Base-by-base conservation (phyloP, 2,888 invertebrate species). In the Philopedon plagiatum region DNA sequence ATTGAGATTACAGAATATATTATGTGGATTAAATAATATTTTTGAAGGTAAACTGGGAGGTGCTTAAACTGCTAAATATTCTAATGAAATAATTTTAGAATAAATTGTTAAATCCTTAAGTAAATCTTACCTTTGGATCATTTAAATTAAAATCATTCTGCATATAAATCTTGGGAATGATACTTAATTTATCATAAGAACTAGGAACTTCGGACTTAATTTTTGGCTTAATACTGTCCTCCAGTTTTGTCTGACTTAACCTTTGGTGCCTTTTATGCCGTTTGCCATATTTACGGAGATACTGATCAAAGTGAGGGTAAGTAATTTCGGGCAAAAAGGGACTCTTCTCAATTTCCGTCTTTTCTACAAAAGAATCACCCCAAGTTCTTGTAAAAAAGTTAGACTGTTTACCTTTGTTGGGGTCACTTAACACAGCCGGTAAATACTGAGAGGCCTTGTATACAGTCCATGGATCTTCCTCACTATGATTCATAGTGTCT, bases 331-430 rank as follows among this genome's bases (percentile, higher is more conserved):
- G 95, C 78, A 98, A 86, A 84, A 94, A 92, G 0, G 92, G 91
- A 79, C 94, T 94, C 77, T 92, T 91, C 39, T 91, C 89, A 79
- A 97, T 90, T 51, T 91, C 90, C 23, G 90, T 88, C 80, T 94
- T 92, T 75, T 97, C 97, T 18, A 96, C 90, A 86, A 99, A 99
- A 71, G 91, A 89, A 81, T 98, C 98, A 49, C 99, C 99, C 99
- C 99, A 99, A 74, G 97, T 97, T 85, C 96, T 96, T 0, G 97
- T 97, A 82, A 99, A 97, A 82, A 99, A 96, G 85, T 97, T 92
- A 75, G 90, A 90, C 84, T 95, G 94, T 86, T 97, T 98, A 76
- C 97, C 94, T 82, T 93, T 92, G 75, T 93, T 92, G 0, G 98
- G 98, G 86, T 99, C 98, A 87, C 98, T 98, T 74, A 99, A 89